A percentile compares a stretch with the other conserved stretches of the same genome.
phyloP scores from a whole-genome alignment of 2,113 vertebrate species.

The Manacus vitellinus region DNA sequence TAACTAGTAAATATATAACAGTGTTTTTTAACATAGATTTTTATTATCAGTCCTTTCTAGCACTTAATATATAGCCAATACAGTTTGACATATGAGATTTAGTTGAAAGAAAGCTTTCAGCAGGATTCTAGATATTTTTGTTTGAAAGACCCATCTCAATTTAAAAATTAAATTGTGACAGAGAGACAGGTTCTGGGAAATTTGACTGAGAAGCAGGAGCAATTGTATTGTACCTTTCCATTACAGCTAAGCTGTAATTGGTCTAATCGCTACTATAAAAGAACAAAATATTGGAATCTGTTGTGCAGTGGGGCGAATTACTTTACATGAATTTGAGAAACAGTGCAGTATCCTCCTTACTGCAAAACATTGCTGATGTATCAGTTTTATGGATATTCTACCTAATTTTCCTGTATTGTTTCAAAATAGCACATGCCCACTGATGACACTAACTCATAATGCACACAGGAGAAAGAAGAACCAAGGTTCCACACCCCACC shows the following conservation, averaged over 20 bases:
- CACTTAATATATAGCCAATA: background rate
- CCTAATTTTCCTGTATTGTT: background rate
- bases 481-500: background rate
- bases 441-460: background rate
- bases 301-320: background rate
- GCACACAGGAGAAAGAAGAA: background rate
- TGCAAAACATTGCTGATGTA: background rate
- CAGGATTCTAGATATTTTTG: constrained; percentile 19
- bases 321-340: constrained; percentile 10
- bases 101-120: constrained; percentile 41
- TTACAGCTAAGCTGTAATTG: constrained; percentile 44
- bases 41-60: background rate
- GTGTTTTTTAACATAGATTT: background rate
- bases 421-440: background rate
- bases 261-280: constrained; percentile 20
- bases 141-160: constrained; percentile 4
- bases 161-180: constrained; percentile 56
- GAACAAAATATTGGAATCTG: constrained; percentile 41
- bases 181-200: constrained; percentile 47
- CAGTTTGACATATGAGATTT: background rate
- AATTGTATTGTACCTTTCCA: constrained; percentile 53
- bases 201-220: constrained; percentile 55
- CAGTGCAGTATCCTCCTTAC: background rate
- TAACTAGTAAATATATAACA: background rate
- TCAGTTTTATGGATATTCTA: background rate